Evolutionary conservation across 2,888 invertebrate species (phyloP), one percentile per base, ranked within the genome.

Genomic region (Drosophila histrio): DNA sequence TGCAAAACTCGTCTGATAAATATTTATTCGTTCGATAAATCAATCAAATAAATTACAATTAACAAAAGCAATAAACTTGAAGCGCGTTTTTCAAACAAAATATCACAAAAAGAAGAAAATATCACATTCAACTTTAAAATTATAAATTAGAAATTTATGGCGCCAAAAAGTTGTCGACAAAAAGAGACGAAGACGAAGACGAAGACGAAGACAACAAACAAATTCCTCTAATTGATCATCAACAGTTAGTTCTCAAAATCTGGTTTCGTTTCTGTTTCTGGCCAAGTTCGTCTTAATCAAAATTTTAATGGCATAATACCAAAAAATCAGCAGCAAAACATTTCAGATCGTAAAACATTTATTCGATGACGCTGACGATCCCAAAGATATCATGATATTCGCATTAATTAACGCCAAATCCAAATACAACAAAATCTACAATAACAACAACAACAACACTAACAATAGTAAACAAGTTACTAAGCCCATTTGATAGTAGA

Each of bases 1-100:
- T 88, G 73, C 80, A 47, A 85, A 88, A 88, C 85, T 76, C 74
- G 88, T 74, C 73, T 71, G 79, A 79, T 85, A 77, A 83, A 78
- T 76, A 88, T 87, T 87, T 78, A 86, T 86, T 71, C 61, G 70
- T 53, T 46, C 88, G 66, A 85, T 85, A 88, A 88, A 87, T 85
- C 85, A 85, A 85, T 85, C 88, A 85, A 88, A 85, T 85, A 85
- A 85, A 85, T 85, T 85, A 85, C 84, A 85, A 85, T 85, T 88
- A 85, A 88, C 87, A 60, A 87, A 79, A 69, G 76, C 84, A 76
- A 85, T 87, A 83, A 85, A 85, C 75, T 65, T 87, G 62, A 71
- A 69, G 64, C 61, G 67, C 63, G 43, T 71, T 62, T 68, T 50
- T n/a, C n/a, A n/a, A n/a, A n/a, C n/a, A n/a, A n/a, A 67, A 67